These are phyloP conservation scores for Herminia tarsipennalis DNA, from an alignment of 2,888 invertebrate species.

Conservation along the genomic window DNA sequence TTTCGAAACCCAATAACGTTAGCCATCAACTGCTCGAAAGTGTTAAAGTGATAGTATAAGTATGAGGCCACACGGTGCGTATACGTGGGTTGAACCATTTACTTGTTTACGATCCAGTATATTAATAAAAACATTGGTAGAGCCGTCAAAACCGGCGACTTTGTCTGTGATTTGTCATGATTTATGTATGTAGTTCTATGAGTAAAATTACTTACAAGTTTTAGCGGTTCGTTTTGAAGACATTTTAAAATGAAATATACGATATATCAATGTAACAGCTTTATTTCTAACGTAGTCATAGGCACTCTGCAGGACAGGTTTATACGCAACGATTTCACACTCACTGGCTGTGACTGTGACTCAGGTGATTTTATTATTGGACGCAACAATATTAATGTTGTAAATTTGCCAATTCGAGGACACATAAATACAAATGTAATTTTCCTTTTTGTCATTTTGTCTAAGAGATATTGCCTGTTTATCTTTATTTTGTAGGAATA, in stretches of 20 bases:
- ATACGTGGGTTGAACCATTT: slow-evolving; percentile 22
- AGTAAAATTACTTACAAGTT: slow-evolving; percentile 1
- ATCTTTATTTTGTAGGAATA: too few species aligned
- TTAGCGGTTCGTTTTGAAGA: not conserved
- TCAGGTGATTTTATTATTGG: slow-evolving; percentile 15
- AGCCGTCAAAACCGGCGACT: not conserved
- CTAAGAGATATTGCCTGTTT: not conserved
- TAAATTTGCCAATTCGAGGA: slow-evolving; percentile 7
- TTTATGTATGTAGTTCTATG: not conserved
- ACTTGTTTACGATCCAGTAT: slow-evolving; percentile 23
- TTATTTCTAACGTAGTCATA: slow-evolving; percentile 4
- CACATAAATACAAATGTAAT: slow-evolving; percentile 1
- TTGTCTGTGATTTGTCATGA: not conserved
- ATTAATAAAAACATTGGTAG: slow-evolving; percentile 16
- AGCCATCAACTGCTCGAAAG: too few species aligned
- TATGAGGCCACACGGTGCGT: not conserved
- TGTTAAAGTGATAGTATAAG: not conserved
- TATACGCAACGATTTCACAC: slow-evolving; percentile 7
- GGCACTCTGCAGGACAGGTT: slow-evolving; percentile 3
- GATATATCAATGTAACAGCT: slow-evolving; percentile 6
- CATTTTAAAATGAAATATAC: not conserved
- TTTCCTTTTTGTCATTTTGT: not conserved
- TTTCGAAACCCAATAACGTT: too few species aligned
- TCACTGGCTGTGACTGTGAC: slow-evolving; percentile 4
- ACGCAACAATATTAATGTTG: slow-evolving; percentile 10